Evolutionary conservation across 2,888 invertebrate species (phyloP), one percentile per base, ranked within the genome.

Genomic region (Entomobrya multifasciata): DNA sequence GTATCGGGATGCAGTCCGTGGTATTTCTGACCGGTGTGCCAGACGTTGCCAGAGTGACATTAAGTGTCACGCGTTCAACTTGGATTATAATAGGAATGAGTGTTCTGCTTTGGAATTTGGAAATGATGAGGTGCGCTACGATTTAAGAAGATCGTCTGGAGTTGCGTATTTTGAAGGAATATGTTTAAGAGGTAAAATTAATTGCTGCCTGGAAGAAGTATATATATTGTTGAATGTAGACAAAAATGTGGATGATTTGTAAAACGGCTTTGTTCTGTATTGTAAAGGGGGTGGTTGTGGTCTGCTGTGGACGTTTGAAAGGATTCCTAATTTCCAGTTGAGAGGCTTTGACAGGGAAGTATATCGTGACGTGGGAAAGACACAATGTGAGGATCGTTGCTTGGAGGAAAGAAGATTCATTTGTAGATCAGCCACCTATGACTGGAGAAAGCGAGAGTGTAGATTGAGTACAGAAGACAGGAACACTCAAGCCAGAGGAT

Each of bases 361-460:
- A 44, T 90, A 91, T 57, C 89, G 91, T 41, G 92, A 92, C 15
- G 90, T 91, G 80, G 92, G 92, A 74, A 93, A 93, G 90, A 92
- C 92, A 4, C 93, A 93, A 77, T 94, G 94, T 90, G 92, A 93
- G 88, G 93, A 93, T 77, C 91, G 93, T 47, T 94, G 94, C 88
- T 91, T 94, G 57, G 92, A 92, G 72, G 94, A 94, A 91, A 91
- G 92, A 70, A 91, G 92, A 44, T 94, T 94, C 90, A 92, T 92
- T 62, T 94, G 94, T 91, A 92, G 93, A 67, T 93, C 94, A 27
- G 94, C 93, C 80, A 93, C 93, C 83, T 94, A 93, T 91, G 93
- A 94, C 90, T 93, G 93, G 91, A 92, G 92, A 84, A 92, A 92
- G 70, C 91, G 92, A 20, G 92, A 93, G 76, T 94, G 94, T 91